phyloP scores from a whole-genome alignment of 2,113 vertebrate species.

The Herpailurus yagouaroundi region DNA sequence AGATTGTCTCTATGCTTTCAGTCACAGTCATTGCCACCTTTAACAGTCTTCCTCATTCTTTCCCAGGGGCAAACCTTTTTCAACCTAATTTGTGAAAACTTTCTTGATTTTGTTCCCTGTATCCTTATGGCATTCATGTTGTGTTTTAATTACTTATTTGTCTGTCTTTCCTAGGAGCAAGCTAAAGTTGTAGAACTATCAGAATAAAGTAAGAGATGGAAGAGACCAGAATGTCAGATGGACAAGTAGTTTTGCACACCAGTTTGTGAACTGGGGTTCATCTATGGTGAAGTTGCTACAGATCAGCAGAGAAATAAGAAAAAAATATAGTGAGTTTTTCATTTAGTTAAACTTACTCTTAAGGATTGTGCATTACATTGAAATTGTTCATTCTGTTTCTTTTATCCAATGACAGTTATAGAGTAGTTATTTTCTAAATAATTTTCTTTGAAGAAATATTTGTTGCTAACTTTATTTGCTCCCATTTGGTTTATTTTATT shows the following conservation, averaged over 20 bases:
- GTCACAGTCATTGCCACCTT: background rate
- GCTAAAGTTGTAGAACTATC: constrained; percentile 42
- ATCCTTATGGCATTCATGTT: background rate
- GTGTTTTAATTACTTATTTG: background rate
- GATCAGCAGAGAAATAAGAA: background rate
- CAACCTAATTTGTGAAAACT: background rate
- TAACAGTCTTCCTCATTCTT: background rate
- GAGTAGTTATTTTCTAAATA: background rate
- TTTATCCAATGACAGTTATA: background rate
- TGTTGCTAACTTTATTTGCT: background rate
- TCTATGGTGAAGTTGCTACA: background rate
- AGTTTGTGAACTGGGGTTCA: background rate
- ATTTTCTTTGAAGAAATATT: constrained; percentile 28
- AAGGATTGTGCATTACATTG: background rate
- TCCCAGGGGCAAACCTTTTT: background rate
- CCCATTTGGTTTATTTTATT: background rate
- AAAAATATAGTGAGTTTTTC: background rate
- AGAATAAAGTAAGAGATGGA: background rate
- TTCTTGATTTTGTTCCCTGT: background rate
- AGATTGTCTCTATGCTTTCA: background rate
- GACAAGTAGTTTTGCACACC: background rate
- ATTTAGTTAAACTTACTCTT: background rate
- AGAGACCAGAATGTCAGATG: background rate
- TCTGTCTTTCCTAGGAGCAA: background rate
- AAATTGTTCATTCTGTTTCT: background rate